Base-by-base conservation (phyloP, 1,140 invertebrate genomes). In the Whitmania pigra region DNA sequence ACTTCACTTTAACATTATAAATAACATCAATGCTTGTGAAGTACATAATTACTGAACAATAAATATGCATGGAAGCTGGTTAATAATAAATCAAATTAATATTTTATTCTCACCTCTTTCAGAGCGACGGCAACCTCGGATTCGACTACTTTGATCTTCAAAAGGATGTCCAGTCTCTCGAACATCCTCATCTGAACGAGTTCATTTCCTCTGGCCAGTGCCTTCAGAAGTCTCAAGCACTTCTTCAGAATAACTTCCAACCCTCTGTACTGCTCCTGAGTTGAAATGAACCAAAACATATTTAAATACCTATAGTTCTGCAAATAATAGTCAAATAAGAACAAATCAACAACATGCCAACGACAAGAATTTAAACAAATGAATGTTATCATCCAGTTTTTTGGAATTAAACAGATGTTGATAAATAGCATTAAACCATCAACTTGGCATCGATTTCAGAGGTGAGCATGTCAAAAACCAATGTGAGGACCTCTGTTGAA, bases 221-320 rank as follows among this genome's bases (percentile, higher is more conserved):
- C 69, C 57, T 77, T 76, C 67, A 81, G 74, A 49, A 81, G 67
- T 17, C 72, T 74, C 66, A 81, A 78, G 1, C 77, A 78, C 67
- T 77, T 77, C 74, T 79, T 74, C 66, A 81, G 78, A 13, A 79
- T 75, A 40, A 67, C 73, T 29, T 75, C 72, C 69, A 78, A 68
- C 0, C 78, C 79, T n/a, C 74, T 70, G 73, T 80, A 80, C 71
- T 81, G 77, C 20, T 78, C 79, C 79, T 81, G 66, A 3, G 76
- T 70, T 70, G 70, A 29, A 13, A 53, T 31, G 13, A 36, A 36
- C 2, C 31, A 36, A 36, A 36, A 36, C 6, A 36, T 36, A 36
- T 36, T 36, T 36, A 36, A 36, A 6, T 6, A 36, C 2, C 31
- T 36, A 6, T 6, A 36, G n/a, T n/a, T n/a, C n/a, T n/a, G n/a